These are phyloP conservation scores for Ardeotis arabs DNA, from an alignment of 2,113 vertebrate genomes.

Conservation along the genomic window DNA sequence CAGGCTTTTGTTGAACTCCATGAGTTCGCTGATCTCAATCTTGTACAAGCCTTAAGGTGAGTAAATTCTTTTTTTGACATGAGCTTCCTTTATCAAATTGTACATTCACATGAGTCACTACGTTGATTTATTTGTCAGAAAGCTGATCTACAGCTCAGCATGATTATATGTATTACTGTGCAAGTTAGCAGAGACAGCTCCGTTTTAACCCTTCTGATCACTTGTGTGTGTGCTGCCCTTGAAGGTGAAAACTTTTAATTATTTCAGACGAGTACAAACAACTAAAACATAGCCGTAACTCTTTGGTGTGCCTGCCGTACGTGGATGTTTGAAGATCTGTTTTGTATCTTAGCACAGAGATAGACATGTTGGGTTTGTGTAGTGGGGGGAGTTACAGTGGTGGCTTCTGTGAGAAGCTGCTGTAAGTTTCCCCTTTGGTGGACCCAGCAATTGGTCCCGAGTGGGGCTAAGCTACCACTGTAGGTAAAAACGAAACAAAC, in stretches of 20 bases:
- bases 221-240: neutral
- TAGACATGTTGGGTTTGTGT: neutral
- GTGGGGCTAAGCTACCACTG: no score
- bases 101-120: neutral
- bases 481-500: neutral
- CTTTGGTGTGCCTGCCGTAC: neutral
- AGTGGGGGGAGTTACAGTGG: no score
- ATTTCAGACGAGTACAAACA: neutral
- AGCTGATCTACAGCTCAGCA: neutral
- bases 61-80: slow-evolving; percentile 7
- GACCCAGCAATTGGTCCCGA: no score
- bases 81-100: neutral
- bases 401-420: no score
- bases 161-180: neutral
- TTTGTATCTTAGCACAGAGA: neutral
- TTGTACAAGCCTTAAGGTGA: slow-evolving; percentile 96
- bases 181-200: neutral
- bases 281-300: neutral
- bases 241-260: neutral
- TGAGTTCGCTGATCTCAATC: slow-evolving; percentile 98
- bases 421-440: no score
- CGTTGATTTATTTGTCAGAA: neutral
- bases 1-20: slow-evolving; percentile 98
- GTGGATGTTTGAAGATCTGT: neutral
- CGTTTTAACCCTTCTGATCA: neutral